A percentile compares a stretch with the other conserved stretches of the same genome.
Conservation (phyloP, 2,113 vertebrate species). For the Prunella himalayana region DNA sequence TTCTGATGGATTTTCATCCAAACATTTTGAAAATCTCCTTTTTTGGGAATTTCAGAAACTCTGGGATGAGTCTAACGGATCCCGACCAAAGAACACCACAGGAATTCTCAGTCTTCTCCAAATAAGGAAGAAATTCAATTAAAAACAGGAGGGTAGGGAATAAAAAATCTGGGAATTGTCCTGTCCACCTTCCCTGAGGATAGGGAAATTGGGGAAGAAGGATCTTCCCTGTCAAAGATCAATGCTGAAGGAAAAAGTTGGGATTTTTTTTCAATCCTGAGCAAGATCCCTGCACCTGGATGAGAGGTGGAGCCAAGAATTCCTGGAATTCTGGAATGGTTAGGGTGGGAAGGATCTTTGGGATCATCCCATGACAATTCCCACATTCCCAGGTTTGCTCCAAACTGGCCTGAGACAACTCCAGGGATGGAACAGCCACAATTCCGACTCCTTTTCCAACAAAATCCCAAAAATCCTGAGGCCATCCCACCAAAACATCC, state of each 20-base stretch:
- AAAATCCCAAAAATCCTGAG: background rate
- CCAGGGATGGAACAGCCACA: background rate
- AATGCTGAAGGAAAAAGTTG: background rate
- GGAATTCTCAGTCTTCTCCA: background rate
- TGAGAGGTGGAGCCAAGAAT: too few relatives aligned
- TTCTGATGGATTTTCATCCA: background rate
- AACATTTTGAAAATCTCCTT: background rate
- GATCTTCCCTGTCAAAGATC: background rate
- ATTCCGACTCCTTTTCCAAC: background rate
- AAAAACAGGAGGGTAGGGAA: background rate
- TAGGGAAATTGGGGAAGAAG: accelerated
- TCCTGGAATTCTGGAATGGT: background rate
- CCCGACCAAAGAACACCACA: accelerated
- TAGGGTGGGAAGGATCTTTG: background rate
- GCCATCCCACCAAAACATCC: background rate
- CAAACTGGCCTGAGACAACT: background rate
- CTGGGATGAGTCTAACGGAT: background rate
- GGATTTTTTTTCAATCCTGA: background rate
- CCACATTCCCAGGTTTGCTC: background rate
- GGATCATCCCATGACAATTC: background rate
- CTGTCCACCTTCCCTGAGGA: accelerated
- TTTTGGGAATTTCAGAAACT: background rate
- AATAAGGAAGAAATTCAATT: background rate
- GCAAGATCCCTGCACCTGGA: too few relatives aligned
- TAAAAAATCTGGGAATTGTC: background rate